Percentiles rank a stretch among this genome's conserved stretches.
Conservation (phyloP, 2,113 vertebrate genomes). For the Aix galericulata region DNA sequence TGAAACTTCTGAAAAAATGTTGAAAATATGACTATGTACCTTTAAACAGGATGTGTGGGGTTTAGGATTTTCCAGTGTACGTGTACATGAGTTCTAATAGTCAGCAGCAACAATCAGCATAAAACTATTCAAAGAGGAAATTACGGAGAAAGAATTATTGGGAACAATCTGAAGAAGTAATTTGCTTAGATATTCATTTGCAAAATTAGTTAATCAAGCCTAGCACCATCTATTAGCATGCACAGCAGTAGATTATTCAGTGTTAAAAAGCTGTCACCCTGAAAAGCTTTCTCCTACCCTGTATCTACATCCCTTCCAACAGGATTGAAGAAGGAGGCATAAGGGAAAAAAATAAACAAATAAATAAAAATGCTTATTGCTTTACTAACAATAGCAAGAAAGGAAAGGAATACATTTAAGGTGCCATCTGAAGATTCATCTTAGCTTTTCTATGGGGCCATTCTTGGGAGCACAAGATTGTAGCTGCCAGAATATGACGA, state of each 20-base stretch:
- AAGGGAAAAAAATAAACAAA: not conserved
- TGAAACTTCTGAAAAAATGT: not conserved
- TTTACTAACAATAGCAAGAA: constrained; percentile 20
- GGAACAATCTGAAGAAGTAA: constrained; percentile 30
- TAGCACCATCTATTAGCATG: constrained; percentile 31
- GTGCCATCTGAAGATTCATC: constrained; percentile 18
- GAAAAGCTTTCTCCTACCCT: not conserved
- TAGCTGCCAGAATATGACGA: constrained; percentile 12
- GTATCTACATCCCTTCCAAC: not conserved
- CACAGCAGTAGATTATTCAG: constrained; percentile 28
- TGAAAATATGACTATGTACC: not conserved
- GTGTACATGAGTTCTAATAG: not conserved
- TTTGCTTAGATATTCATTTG: constrained; percentile 45
- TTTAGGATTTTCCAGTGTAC: not conserved
- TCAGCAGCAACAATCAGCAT: not conserved
- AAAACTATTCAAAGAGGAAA: not conserved
- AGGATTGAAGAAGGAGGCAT: not conserved
- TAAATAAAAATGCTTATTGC: not conserved
- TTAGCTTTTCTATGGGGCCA: constrained; percentile 14
- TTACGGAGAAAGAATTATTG: constrained; percentile 31
- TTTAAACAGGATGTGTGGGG: not conserved
- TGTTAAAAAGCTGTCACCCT: constrained; percentile 24
- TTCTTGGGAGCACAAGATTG: constrained; percentile 42
- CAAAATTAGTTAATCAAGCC: constrained; percentile 54
- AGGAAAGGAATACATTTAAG: constrained; percentile 36